A percentile compares a stretch with the other conserved stretches of the same genome.
Evolutionary conservation across 2,888 invertebrate genomes (phyloP).

Genomic region (Eupithecia subumbrata): DNA sequence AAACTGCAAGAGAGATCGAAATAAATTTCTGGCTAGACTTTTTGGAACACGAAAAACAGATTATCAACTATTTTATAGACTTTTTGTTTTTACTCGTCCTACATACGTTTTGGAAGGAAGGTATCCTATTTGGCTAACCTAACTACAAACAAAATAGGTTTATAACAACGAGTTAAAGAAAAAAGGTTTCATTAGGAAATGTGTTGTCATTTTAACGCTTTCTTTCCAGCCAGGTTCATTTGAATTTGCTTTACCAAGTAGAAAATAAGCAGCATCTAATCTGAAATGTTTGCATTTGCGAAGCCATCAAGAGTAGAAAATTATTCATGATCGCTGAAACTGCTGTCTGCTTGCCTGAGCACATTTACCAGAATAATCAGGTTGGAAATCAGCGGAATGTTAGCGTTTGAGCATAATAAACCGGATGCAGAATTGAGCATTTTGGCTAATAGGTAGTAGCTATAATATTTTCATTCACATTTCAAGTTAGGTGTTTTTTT

Average conservation of each 20-base stretch:
- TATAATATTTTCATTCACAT: neutral
- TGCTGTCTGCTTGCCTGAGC: conserved; percentile 12
- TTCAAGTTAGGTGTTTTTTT: neutral
- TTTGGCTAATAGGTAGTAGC: neutral
- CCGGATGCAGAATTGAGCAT: neutral
- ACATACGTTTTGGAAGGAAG: neutral
- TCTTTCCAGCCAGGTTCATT: conserved; percentile 2
- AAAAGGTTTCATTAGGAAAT: neutral
- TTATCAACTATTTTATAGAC: neutral
- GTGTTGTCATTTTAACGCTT: neutral
- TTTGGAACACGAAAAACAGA: neutral
- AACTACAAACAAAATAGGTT: neutral
- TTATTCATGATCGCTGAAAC: conserved; percentile 28
- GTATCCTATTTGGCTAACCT: too few relatives aligned
- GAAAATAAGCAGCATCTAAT: conserved; percentile 12
- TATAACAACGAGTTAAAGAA: neutral
- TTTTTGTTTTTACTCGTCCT: neutral
- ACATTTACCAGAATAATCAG: conserved; percentile 12
- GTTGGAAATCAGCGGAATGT: conserved; percentile 4
- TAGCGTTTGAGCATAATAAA: neutral
- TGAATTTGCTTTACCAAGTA: neutral
- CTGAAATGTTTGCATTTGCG: conserved; percentile 18
- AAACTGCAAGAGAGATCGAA: neutral
- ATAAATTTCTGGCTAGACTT: neutral
- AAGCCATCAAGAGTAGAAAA: conserved; percentile 21